Evolutionary conservation across 2,888 invertebrate genomes (phyloP), one percentile per base, ranked within the genome.

Genomic region (Phrixothrix hirtus): DNA sequence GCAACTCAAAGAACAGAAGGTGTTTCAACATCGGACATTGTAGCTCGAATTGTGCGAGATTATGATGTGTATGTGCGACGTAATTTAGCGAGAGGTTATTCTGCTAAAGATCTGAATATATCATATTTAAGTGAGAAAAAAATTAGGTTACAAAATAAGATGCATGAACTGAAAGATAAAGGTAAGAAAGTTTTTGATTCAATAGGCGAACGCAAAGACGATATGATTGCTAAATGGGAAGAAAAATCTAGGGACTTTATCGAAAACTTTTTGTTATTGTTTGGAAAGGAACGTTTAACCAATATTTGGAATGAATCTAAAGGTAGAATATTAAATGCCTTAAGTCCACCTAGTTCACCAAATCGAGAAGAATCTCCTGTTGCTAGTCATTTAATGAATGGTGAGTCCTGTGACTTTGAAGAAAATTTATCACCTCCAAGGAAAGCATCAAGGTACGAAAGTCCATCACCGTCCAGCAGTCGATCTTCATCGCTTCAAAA

Each of bases 21-120:
- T 12, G 96, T 99, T 11, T 98, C 98, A 1, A 99, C 99, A 6
- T 97, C 97, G n/a, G 99, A 99, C 71, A 93, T 99, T 59, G 98
- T 99, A 26, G 95, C 95, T 42, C 83, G 99, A 65, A n/a, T n/a
- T 74, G 97, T 99, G 16, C 87, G 93, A 69, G 98, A 99, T 79
- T 99, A 99, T 77, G 99, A 99, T 77, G 87, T 97, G 61, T 99
- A 99, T 78, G 96, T 99, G 47, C 83, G 99, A n/a, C 83, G 99
- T 62, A 99, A 99, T 78, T 83, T 99, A 62, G 94, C 95, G 15
- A 83, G 99, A 45, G 99, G 99, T 0, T 99, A 99, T 78, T 93
- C 95, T 39, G 95, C 97, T 58, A 97, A 98, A 79, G 98, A 99
- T 71, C 84, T 99, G 45, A 99, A 99, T 77, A 98, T 99, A 44